Evolutionary conservation across 2,797 vertebrate species (phyloP), one percentile per base, ranked within the genome.

Genomic region (Acridotheres tristis): DNA sequence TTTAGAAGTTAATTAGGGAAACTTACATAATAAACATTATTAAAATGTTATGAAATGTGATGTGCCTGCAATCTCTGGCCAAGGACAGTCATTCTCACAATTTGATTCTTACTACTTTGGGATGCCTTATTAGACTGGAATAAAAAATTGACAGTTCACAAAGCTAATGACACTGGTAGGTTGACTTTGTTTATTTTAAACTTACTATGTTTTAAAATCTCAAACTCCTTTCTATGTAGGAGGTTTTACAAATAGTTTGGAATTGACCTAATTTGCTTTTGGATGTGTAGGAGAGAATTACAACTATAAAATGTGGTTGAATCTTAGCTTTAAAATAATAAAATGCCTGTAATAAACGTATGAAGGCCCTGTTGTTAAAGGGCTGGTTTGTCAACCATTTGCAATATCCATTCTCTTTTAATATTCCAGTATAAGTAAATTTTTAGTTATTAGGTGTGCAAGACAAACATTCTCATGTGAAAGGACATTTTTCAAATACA

Each of bases 331-430:
- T 85, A 68, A 91, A 79, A 48, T 57, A 69, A 76, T 50, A 78
- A 94, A 92, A 94, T 92, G 32, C 76, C 66, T 92, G 0, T 91
- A 75, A 85, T 89, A 88, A 93, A 88, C 79, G 78, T 75, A 72
- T n/a, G 87, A 96, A 96, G 84, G 76, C 88, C 93, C 63, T 85
- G 61, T 85, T 95, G 91, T 80, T 83, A 86, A 94, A 92, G 54
- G 22, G 43, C 69, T 91, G 55, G 18, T 47, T 83, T 90, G 50
- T 83, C 62, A 91, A 82, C 66, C 6, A 30, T 66, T 91, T 83
- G 21, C 61, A 72, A 34, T 87, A 80, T 47, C 16, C 43, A 78
- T 5, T 69, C 6, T 51, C 75, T 88, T 82, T 53, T 9, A 83
- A 66, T 65, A 87, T 59, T 65, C 10, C 9, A 42, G 2, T 69